Conservation (phyloP, 2,113 vertebrate species). For the Setophaga coronata region DNA sequence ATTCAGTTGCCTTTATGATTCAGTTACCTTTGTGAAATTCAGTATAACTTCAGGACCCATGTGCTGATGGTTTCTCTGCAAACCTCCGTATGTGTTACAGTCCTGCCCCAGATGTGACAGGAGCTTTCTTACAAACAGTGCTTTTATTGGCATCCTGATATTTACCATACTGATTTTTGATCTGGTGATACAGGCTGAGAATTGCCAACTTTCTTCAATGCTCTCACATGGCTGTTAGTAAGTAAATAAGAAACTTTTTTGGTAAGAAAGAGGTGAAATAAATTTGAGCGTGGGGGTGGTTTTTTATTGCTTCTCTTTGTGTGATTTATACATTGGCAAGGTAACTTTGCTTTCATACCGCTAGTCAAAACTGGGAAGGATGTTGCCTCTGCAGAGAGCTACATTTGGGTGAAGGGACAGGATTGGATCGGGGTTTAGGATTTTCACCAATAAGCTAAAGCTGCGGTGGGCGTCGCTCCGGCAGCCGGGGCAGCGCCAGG, state of each 20-base stretch:
- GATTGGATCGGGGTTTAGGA: constrained; percentile 80
- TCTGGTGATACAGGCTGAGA: fast-evolving
- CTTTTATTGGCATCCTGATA: neutral
- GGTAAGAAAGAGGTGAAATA: neutral
- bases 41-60: neutral
- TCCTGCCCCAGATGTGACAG: neutral
- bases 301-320: neutral
- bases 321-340: neutral
- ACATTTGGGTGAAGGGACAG: constrained; percentile 71
- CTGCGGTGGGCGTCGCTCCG: constrained; percentile 73
- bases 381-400: constrained; percentile 75
- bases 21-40: neutral
- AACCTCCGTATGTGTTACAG: fast-evolving
- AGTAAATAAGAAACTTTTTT: neutral
- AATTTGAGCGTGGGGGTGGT: neutral
- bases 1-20: neutral
- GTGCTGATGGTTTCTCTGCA: neutral
- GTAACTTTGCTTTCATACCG: neutral
- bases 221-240: neutral
- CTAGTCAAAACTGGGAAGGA: constrained; percentile 70
- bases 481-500: constrained; percentile 57
- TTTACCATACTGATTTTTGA: neutral
- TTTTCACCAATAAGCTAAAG: constrained; percentile 81
- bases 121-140: neutral
- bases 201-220: neutral